A percentile compares a stretch with the other conserved stretches of the same genome.
phyloP scores from a whole-genome alignment of 2,113 vertebrate species.

The Rafetus swinhoei region DNA sequence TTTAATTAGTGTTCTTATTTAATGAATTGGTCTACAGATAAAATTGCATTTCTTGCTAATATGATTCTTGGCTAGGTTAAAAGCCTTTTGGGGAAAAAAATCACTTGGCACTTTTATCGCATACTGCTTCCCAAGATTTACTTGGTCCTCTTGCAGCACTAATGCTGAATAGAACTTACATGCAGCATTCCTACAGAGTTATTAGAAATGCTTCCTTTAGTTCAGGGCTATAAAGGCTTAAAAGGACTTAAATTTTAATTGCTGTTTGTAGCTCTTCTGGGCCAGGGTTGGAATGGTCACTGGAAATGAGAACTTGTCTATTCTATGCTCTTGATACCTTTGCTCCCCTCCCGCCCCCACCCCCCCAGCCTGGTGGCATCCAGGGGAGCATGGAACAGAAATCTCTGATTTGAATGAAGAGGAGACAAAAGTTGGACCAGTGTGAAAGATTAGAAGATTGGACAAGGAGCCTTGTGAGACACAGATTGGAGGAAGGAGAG shows the following conservation, averaged over 20 bases:
- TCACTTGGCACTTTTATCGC: not conserved
- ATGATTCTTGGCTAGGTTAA: not conserved
- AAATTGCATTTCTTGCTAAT: not conserved
- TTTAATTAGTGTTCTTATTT: not conserved
- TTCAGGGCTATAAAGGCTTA: not conserved
- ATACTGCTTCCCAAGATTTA: not conserved
- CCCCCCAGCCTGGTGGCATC: not conserved
- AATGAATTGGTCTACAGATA: not conserved
- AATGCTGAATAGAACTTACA: not conserved
- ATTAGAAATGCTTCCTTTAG: not conserved
- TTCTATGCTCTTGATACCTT: not conserved
- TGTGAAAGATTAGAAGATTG: not conserved
- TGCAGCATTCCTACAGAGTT: not conserved
- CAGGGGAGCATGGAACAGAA: not conserved
- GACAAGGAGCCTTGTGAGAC: no score
- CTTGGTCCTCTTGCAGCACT: not conserved
- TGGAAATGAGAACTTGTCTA: not conserved
- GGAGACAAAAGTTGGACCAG: not conserved
- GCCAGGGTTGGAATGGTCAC: no score
- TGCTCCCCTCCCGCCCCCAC: no score
- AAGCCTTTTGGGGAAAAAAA: not conserved
- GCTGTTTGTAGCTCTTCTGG: not conserved
- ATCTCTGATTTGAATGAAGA: not conserved
- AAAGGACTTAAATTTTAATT: not conserved
- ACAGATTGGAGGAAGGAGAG: no score